Evolutionary conservation across 2,888 invertebrate genomes (phyloP).

Genomic region (Molanna angustata): DNA sequence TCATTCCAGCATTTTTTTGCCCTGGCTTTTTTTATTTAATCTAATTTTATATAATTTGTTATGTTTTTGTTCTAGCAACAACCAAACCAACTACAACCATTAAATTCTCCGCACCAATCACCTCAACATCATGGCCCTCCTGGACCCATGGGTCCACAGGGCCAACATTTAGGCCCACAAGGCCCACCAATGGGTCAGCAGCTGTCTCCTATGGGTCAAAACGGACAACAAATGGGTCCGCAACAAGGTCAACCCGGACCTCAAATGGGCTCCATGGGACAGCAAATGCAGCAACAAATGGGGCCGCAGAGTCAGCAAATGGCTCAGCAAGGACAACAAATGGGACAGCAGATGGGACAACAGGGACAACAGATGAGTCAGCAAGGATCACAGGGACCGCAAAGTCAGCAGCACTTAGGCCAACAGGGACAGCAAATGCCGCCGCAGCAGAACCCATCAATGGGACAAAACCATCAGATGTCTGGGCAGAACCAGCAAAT

Average conservation of each 20-base stretch:
- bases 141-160: slow-evolving; percentile 29
- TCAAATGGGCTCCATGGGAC: slow-evolving; percentile 52
- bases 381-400: slow-evolving; percentile 43
- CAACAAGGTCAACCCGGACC: slow-evolving; percentile 50
- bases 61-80: slow-evolving; percentile 13
- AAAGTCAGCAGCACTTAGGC: slow-evolving; percentile 44
- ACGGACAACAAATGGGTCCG: slow-evolving; percentile 42
- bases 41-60: background rate
- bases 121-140: slow-evolving; percentile 33
- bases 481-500: slow-evolving; percentile 46
- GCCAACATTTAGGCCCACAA: slow-evolving; percentile 45
- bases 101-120: slow-evolving; percentile 32
- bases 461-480: slow-evolving; percentile 32
- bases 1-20: too few relatives aligned
- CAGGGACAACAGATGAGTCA: slow-evolving; percentile 41
- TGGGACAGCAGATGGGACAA: slow-evolving; percentile 51
- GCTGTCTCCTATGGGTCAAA: slow-evolving; percentile 33
- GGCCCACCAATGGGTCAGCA: slow-evolving; percentile 34
- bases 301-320: slow-evolving; percentile 51
- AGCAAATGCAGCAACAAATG: slow-evolving; percentile 42
- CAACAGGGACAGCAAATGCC: slow-evolving; percentile 43
- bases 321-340: slow-evolving; percentile 47
- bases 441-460: slow-evolving; percentile 46
- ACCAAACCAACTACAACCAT: slow-evolving; percentile 26
- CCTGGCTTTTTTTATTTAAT: too few relatives aligned